Percentiles rank a stretch among this genome's conserved stretches.
Conservation (phyloP, 2,113 vertebrate species). For the Parus major region DNA sequence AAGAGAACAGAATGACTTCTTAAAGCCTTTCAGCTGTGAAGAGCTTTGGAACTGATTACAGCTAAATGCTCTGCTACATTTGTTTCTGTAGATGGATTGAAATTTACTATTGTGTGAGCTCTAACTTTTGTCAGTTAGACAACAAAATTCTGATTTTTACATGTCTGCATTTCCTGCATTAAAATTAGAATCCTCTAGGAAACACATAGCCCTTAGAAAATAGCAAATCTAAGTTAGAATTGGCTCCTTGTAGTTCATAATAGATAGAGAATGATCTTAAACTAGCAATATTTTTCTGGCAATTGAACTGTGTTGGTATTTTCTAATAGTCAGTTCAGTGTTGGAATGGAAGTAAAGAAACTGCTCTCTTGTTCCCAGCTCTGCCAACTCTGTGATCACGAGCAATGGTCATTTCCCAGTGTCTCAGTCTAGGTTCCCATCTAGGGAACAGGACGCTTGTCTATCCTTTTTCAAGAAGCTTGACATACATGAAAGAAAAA, state of each 20-base stretch:
- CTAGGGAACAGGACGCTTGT: neutral
- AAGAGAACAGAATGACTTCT: neutral
- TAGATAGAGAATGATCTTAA: neutral
- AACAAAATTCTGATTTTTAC: neutral
- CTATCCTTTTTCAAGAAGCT: neutral
- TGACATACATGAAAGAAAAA: neutral
- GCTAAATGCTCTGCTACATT: neutral
- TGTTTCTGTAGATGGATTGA: neutral
- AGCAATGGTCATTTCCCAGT: neutral
- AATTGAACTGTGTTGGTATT: neutral
- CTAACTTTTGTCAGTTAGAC: neutral
- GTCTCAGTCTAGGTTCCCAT: neutral
- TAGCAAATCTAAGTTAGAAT: neutral
- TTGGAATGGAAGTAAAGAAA: neutral
- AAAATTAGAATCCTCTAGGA: neutral
- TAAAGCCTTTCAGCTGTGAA: neutral
- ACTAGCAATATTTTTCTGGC: neutral
- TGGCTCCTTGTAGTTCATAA: neutral
- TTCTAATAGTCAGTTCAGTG: neutral
- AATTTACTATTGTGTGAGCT: neutral
- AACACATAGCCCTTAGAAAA: neutral
- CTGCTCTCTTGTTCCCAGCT: neutral
- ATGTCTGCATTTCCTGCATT: neutral
- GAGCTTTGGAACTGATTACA: neutral
- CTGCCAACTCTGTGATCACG: neutral